Evolutionary conservation across 2,888 invertebrate genomes (phyloP).

Genomic region (Archips xylosteana): DNA sequence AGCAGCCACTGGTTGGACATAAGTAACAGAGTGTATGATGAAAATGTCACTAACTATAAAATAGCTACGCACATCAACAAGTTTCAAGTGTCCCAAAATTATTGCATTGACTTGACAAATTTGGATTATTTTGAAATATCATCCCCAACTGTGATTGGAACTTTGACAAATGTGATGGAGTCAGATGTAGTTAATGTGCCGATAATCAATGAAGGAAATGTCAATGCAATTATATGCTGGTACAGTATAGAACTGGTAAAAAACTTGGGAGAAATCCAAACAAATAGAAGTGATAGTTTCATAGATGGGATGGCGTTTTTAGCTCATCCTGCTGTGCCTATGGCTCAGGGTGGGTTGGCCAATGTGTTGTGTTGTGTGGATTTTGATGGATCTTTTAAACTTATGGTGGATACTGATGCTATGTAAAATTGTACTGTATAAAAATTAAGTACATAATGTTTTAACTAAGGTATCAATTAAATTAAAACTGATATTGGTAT

Average conservation of each 20-base stretch:
- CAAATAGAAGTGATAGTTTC: slow-evolving; percentile 73
- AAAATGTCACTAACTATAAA: slow-evolving; percentile 81
- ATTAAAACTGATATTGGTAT: no score
- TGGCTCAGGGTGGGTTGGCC: slow-evolving; percentile 60
- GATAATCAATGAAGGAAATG: slow-evolving; percentile 67
- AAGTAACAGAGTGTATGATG: slow-evolving; percentile 84
- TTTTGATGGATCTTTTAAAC: slow-evolving; percentile 66
- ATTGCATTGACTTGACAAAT: slow-evolving; percentile 74
- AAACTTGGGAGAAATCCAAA: slow-evolving; percentile 67
- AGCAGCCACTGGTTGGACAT: slow-evolving; percentile 85
- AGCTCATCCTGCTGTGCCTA: slow-evolving; percentile 61
- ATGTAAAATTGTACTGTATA: slow-evolving; percentile 4
- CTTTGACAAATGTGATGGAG: slow-evolving; percentile 48
- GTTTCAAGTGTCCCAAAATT: slow-evolving; percentile 86
- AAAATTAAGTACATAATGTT: neutral
- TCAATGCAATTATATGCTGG: slow-evolving; percentile 85
- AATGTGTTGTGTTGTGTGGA: slow-evolving; percentile 66
- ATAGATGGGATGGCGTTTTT: slow-evolving; percentile 80
- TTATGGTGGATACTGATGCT: slow-evolving; percentile 57
- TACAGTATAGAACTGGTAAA: slow-evolving; percentile 79
- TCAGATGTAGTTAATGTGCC: slow-evolving; percentile 57
- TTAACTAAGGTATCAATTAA: no score
- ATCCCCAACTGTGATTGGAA: slow-evolving; percentile 60
- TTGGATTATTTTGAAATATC: slow-evolving; percentile 74
- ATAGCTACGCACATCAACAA: slow-evolving; percentile 85